Evolutionary conservation across 1,140 invertebrate genomes (phyloP).

Genomic region (Panulirus ornatus): DNA sequence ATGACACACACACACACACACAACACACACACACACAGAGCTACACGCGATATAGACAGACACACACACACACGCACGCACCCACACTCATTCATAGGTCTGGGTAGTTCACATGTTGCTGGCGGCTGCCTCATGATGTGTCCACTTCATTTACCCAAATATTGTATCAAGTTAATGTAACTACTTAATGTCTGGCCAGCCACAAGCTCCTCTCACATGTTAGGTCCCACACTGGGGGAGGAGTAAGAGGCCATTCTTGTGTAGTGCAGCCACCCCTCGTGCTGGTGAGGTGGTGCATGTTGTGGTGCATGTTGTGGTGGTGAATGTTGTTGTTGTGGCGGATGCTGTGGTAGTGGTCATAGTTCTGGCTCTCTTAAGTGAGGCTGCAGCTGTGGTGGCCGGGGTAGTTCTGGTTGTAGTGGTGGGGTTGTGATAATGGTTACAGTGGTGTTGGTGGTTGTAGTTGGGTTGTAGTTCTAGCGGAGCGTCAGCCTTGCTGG

Average conservation of each 20-base stretch:
- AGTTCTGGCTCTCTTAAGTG: not conserved
- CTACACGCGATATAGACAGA: conserved; percentile 33
- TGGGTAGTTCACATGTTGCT: not conserved
- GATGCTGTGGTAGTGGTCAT: not conserved
- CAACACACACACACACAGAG: conserved; percentile 24
- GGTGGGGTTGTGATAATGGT: not conserved
- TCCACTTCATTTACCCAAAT: not conserved
- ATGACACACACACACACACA: conserved; percentile 12
- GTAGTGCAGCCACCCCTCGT: no score
- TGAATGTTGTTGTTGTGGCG: not conserved
- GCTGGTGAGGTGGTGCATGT: not conserved
- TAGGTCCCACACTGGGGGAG: no score
- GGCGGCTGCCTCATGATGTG: not conserved
- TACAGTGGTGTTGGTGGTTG: no score
- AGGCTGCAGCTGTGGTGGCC: not conserved
- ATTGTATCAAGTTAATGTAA: conserved; percentile 2
- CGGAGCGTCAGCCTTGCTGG: no score
- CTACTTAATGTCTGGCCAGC: not conserved
- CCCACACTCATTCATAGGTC: not conserved
- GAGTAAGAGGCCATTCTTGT: no score
- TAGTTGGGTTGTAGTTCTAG: no score
- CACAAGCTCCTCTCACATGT: no score
- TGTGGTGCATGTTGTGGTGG: not conserved
- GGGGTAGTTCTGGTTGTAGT: not conserved
- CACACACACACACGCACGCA: conserved; percentile 47